Evolutionary conservation across 2,797 vertebrate genomes (phyloP).

Genomic region (Chiloscyllium punctatum): DNA sequence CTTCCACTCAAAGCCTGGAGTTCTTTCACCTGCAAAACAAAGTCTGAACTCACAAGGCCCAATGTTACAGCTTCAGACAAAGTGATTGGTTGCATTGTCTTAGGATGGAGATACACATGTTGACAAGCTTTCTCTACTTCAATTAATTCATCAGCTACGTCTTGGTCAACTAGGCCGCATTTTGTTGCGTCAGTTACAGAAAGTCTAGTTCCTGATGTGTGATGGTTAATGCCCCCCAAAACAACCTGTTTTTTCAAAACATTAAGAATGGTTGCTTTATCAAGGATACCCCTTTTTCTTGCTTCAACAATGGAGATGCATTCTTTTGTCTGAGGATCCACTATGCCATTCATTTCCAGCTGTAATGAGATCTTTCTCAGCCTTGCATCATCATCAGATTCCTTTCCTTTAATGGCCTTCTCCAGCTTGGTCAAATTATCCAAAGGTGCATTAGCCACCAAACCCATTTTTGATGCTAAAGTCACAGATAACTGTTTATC

Average conservation of each 20-base stretch:
- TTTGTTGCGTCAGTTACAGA: conserved; percentile 67
- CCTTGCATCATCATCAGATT: conserved; percentile 53
- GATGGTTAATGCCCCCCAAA: conserved; percentile 84
- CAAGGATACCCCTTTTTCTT: conserved; percentile 66
- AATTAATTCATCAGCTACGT: conserved; percentile 60
- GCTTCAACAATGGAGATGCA: conserved; percentile 65
- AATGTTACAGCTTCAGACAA: conserved; percentile 46
- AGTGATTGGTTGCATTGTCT: conserved; percentile 49
- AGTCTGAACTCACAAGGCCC: conserved; percentile 46
- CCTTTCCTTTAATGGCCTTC: conserved; percentile 78
- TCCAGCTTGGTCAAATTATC: conserved; percentile 72
- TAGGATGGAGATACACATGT: conserved; percentile 49
- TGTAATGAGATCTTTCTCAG: conserved; percentile 72
- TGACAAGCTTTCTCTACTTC: conserved; percentile 52
- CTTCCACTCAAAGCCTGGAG: conserved; percentile 56
- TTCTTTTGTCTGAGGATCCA: conserved; percentile 68
- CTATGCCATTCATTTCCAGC: conserved; percentile 78
- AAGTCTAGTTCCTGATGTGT: conserved; percentile 77
- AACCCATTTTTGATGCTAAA: conserved; percentile 78
- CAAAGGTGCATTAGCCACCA: conserved; percentile 63
- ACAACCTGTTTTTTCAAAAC: conserved; percentile 75
- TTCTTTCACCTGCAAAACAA: conserved; percentile 56
- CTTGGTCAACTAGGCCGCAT: conserved; percentile 65
- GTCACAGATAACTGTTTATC: conserved; percentile 85
- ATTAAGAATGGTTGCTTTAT: conserved; percentile 59